Evolutionary conservation across 2,113 vertebrate genomes (phyloP).

Genomic region (Calonectris borealis): DNA sequence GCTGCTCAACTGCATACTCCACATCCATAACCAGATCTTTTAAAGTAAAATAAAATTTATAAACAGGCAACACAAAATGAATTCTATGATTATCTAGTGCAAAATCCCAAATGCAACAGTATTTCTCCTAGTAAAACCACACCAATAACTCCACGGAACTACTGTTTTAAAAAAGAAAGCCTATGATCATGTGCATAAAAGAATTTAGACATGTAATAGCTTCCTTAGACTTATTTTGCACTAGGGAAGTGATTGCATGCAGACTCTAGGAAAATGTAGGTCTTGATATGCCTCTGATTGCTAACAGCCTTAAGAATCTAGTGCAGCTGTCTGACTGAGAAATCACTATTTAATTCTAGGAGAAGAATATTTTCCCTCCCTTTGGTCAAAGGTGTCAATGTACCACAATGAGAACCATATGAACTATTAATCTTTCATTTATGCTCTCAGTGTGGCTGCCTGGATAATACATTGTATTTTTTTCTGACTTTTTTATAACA

Average conservation of each 20-base stretch:
- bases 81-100: neutral
- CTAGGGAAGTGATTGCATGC: neutral
- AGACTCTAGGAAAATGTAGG: neutral
- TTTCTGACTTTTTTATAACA: neutral
- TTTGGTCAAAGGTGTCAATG: neutral
- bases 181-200: neutral
- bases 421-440: conserved; percentile 28
- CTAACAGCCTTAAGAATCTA: neutral
- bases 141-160: neutral
- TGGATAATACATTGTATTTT: neutral
- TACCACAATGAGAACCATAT: neutral
- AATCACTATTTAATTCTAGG: neutral
- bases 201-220: neutral
- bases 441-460: neutral
- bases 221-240: neutral
- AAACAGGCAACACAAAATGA: neutral
- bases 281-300: neutral
- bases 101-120: neutral
- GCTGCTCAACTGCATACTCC: neutral
- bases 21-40: neutral
- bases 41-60: neutral
- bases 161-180: neutral
- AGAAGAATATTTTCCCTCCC: neutral
- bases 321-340: neutral
- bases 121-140: neutral